Conservation (phyloP, 1,140 invertebrate species). For the Nomia melanderi region DNA sequence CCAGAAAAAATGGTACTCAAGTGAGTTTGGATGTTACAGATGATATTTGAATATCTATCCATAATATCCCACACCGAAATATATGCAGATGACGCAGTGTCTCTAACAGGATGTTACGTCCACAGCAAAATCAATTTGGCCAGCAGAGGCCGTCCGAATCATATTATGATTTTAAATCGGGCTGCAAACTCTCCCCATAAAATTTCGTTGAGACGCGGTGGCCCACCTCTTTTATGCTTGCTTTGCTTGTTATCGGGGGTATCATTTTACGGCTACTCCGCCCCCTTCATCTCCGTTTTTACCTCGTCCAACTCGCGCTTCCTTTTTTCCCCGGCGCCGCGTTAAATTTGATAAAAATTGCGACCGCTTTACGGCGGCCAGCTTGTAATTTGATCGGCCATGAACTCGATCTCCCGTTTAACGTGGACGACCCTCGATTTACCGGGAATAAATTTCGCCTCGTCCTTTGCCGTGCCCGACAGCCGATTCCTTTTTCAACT, state of each 20-base stretch:
- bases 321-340: background rate
- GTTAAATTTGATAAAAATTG: constrained; percentile 58
- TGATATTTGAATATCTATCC: too few species aligned
- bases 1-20: too few species aligned
- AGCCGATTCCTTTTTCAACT: background rate
- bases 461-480: background rate
- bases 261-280: constrained; percentile 16
- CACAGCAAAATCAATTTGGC: too few species aligned
- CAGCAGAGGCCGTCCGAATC: too few species aligned
- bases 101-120: too few species aligned
- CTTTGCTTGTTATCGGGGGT: constrained; percentile 4
- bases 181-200: background rate
- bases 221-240: background rate
- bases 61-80: too few species aligned
- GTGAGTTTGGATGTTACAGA: too few species aligned
- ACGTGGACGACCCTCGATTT: constrained; percentile 53
- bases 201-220: background rate
- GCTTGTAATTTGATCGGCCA: constrained; percentile 56
- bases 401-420: constrained; percentile 60
- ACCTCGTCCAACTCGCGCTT: background rate
- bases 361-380: constrained; percentile 40
- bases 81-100: too few species aligned
- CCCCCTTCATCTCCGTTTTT: too few species aligned
- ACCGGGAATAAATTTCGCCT: constrained; percentile 53
- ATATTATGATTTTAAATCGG: background rate